Conservation (phyloP, 2,888 invertebrate species). For the Andrena minutula region DNA sequence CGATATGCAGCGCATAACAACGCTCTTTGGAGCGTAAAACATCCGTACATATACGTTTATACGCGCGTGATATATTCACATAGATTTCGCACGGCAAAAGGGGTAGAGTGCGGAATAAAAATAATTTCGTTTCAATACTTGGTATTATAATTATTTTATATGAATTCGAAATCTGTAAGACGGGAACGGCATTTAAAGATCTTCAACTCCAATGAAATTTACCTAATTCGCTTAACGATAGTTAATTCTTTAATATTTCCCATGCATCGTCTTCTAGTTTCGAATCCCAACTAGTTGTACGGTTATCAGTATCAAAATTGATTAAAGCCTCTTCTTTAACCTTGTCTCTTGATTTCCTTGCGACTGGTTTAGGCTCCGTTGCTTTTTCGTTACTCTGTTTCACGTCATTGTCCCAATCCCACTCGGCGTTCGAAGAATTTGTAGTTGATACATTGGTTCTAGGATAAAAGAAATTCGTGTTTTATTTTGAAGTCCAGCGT, state of each 20-base stretch:
- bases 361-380: constrained; percentile 66
- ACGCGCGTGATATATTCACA: background rate
- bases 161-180: constrained; percentile 38
- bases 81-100: constrained; percentile 4
- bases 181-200: constrained; percentile 16
- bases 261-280: constrained; percentile 83
- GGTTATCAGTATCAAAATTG: constrained; percentile 78
- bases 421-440: constrained; percentile 61
- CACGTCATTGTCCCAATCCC: constrained; percentile 79
- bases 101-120: constrained; percentile 25
- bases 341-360: constrained; percentile 57
- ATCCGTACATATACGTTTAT: background rate
- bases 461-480: constrained; percentile 31
- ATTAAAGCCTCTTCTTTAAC: constrained; percentile 78
- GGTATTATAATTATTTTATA: constrained; percentile 38
- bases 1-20: constrained; percentile 21
- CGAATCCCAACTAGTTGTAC: constrained; percentile 77
- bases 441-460: constrained; percentile 52
- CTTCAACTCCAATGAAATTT: constrained; percentile 40
- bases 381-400: constrained; percentile 67
- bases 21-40: constrained; percentile 13
- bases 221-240: constrained; percentile 59
- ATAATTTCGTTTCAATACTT: constrained; percentile 39
- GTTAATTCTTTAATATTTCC: constrained; percentile 83
- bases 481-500: background rate